Evolutionary conservation across 2,113 vertebrate species (phyloP).

Genomic region (Nycticebus coucang): DNA sequence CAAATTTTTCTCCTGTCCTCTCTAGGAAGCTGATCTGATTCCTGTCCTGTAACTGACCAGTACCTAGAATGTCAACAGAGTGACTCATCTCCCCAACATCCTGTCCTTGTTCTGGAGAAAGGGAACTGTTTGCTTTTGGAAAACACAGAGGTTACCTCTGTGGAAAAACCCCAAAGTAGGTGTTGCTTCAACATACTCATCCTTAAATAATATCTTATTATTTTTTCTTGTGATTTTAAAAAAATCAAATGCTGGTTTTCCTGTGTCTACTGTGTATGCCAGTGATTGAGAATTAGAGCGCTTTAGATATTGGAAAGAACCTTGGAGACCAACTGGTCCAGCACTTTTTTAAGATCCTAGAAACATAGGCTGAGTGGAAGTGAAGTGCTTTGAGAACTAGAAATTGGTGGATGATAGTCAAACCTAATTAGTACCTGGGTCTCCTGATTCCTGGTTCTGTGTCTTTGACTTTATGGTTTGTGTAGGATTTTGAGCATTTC

Average conservation of each 20-base stretch:
- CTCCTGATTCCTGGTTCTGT: neutral
- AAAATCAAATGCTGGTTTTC: conserved; percentile 30
- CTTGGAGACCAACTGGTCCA: neutral
- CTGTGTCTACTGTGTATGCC: neutral
- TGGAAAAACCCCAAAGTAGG: conserved; percentile 47
- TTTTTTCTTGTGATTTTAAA: neutral
- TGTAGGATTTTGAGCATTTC: neutral
- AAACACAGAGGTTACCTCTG: conserved; percentile 55
- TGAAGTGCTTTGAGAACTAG: neutral
- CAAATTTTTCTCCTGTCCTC: conserved; percentile 34
- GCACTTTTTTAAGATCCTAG: neutral
- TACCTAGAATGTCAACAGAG: conserved; percentile 72
- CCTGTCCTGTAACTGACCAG: conserved; percentile 66
- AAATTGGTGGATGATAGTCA: neutral
- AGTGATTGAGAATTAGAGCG: conserved; percentile 17
- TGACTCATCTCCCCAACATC: conserved; percentile 71
- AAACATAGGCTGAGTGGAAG: neutral
- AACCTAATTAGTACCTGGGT: neutral
- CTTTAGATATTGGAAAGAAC: neutral
- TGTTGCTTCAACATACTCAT: neutral
- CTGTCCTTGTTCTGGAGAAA: conserved; percentile 69
- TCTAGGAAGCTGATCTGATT: conserved; percentile 63
- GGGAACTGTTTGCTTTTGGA: conserved; percentile 67
- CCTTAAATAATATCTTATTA: neutral
- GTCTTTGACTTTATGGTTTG: conserved; percentile 7